Conservation (phyloP, 2,797 vertebrate genomes). For the Sebastes steindachneri region DNA sequence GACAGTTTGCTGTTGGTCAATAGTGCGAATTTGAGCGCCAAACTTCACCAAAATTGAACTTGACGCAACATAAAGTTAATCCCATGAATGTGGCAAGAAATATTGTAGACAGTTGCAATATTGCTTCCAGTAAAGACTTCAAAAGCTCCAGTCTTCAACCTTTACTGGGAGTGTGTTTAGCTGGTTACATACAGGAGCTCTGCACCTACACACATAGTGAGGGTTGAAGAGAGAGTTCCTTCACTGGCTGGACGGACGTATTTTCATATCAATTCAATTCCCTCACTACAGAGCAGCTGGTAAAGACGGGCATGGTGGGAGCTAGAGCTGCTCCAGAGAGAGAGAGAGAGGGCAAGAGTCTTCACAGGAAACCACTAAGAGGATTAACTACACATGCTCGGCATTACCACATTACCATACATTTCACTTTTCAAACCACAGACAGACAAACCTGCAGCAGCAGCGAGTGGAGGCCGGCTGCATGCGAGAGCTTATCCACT, state of each 20-base stretch:
- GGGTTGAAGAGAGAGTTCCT: not conserved
- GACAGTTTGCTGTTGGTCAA: no score
- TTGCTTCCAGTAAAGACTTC: not conserved
- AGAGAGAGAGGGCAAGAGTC: not conserved
- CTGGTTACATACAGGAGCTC: not conserved
- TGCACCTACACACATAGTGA: not conserved
- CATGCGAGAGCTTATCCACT: not conserved
- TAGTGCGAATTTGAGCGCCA: no score
- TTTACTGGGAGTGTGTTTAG: no score
- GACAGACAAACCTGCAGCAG: not conserved
- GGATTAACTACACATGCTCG: conserved; percentile 55
- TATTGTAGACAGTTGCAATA: no score
- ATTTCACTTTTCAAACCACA: conserved; percentile 39
- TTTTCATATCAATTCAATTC: not conserved
- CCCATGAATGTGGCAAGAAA: not conserved
- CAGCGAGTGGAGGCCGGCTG: not conserved
- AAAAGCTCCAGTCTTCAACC: not conserved
- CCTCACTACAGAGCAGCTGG: not conserved
- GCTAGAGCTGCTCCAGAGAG: not conserved
- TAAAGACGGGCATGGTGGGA: not conserved
- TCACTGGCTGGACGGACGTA: not conserved
- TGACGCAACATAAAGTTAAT: not conserved
- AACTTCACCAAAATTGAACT: no score
- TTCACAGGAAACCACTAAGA: conserved; percentile 48
- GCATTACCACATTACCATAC: conserved; percentile 25